A percentile compares a stretch with the other conserved stretches of the same genome.
Evolutionary conservation across 2,797 vertebrate genomes (phyloP).

Genomic region (Myotis pilosus): DNA sequence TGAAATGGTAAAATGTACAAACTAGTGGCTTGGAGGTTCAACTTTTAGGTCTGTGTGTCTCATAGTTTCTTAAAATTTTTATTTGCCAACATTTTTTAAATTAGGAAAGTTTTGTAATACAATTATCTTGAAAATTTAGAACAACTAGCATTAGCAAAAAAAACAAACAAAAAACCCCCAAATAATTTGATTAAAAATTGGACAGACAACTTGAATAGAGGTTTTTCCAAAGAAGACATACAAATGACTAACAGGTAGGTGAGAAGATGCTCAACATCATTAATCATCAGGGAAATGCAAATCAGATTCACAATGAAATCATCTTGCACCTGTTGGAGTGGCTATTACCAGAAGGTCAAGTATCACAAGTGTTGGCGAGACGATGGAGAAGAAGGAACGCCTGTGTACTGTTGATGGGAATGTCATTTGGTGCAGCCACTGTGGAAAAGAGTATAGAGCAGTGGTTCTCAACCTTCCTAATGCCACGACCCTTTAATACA

Average conservation of each 20-base stretch:
- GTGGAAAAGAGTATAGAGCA: neutral
- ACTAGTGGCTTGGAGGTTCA: neutral
- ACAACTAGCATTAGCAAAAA: neutral
- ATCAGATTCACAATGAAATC: neutral
- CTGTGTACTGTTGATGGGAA: neutral
- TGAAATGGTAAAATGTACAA: neutral
- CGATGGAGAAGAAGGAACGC: neutral
- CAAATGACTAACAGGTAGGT: neutral
- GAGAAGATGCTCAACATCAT: neutral
- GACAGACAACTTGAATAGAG: neutral
- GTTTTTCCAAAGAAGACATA: neutral
- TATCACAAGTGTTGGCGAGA: neutral
- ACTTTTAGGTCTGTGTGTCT: neutral
- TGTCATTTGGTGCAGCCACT: neutral
- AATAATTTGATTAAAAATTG: neutral
- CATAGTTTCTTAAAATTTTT: neutral
- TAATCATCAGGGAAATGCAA: neutral
- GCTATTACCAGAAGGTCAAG: neutral
- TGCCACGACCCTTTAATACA: too few species aligned
- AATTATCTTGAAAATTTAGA: conserved; percentile 35
- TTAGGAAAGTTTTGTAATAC: neutral
- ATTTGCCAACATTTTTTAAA: neutral
- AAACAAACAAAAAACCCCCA: neutral
- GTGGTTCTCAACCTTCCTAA: too few species aligned
- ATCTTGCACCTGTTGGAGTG: neutral